Base-by-base conservation (phyloP, 2,797 vertebrate genomes). In the Onychomys leucogaster region DNA sequence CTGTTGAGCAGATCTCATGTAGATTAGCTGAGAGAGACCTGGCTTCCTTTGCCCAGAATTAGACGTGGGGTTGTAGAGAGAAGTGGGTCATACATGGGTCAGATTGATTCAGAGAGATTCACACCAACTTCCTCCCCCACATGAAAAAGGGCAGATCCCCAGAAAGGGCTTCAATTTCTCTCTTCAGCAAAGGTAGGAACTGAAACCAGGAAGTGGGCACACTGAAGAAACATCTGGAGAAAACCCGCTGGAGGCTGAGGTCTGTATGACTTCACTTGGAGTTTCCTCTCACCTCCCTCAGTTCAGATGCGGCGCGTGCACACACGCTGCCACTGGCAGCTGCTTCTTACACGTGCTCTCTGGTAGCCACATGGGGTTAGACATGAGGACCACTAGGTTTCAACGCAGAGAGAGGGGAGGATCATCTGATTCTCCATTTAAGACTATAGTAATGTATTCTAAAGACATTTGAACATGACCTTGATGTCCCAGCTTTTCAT, bases 241-340 rank as follows among this genome's bases (percentile, higher is more conserved):
- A 97, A 97, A 91, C 37, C 92, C 94, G 85, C 1, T 14, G 89
- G 88, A 93, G 78, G 69, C 67, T 92, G 95, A 97, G 94, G 55
- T 96, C 97, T 96, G 97, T 88, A 82, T 97, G 94, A 97, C 95
- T 96, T 80, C 86, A n/a, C 82, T 78, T 95, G 97, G 96, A 94
- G 95, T 97, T 96, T 92, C 78, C 83, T 93, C 82, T 37, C 34
- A n/a, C 76, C 52, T 77, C 57, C 29, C 81, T 61, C 2, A 4
- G 73, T 71, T 7, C 9, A 55, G 37, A 67, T 3, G 59, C 43
- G n/a, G n/a, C n/a, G n/a, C n/a, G n/a, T 73, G 81, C 9, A 4
- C 61, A 17, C 61, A 17, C 3, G 10, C 49, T 29, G 23, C 19
- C 7, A 19, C 19, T 14, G 29, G 17, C 5, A 8, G 87, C 57